Evolutionary conservation across 2,113 vertebrate genomes (phyloP), one percentile per base, ranked within the genome.

Genomic region (Typhlomys cinereus): DNA sequence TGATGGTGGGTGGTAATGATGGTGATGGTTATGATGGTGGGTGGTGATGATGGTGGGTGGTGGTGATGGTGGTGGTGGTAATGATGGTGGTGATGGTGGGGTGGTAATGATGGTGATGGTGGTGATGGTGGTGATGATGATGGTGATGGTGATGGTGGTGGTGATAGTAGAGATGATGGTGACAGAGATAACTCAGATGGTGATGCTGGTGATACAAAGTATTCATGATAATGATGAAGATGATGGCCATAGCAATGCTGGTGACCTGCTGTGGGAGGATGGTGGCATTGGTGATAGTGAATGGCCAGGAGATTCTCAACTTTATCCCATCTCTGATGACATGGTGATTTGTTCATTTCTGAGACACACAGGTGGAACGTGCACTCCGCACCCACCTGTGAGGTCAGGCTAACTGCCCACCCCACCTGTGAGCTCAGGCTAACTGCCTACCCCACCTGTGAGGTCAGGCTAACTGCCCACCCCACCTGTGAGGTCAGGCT

Each of bases 91-190:
- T 3, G 27, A 5, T 62, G 25, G 25, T 41, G 14, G 23, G 20
- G 5, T 18, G 2, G 2, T 39, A 2, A 3, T 13, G 67, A 0
- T 23, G 9, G 5, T 7, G 9, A 5, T 44, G 21, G 1, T 27
- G 23, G 2, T 50, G 21, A 2, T 39, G 14, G 0, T 39, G 14
- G 0, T 21, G 64, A n/a, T 14, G 15, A 44, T 73, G 70, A 73
- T 27, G 15, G 11, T 18, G 36, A 41, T 70, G 67, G 67, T 69
- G 18, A 70, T 41, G 41, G 12, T 5, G 29, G 31, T 12, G 36
- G 4, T 73, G 36, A 44, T 41, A 41, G 5, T 69, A 12, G 23
- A 14, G 48, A 36, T 25, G 8, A 36, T 27, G 39, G 0, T 44
- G 7, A 15, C 31, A 8, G 0, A 46, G 41, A 48, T 18, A 21